Evolutionary conservation across 2,113 vertebrate species (phyloP).

Genomic region (Larimichthys polyactis): DNA sequence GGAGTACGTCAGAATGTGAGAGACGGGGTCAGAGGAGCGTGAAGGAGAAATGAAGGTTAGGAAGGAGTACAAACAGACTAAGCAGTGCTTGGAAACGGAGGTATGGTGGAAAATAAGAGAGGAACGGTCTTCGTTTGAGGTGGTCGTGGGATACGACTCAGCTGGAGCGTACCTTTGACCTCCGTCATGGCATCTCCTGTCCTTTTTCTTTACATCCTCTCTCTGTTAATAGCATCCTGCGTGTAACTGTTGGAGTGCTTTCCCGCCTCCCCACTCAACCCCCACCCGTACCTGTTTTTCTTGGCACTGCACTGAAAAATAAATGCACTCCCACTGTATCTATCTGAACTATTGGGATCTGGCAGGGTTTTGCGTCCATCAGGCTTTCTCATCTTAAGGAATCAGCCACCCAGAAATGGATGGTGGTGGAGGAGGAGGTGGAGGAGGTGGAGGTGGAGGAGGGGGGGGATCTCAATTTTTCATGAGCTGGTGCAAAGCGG

Average conservation of each 20-base stretch:
- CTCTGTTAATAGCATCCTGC: conserved; percentile 49
- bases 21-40: conserved; percentile 44
- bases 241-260: conserved; percentile 70
- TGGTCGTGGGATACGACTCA: conserved; percentile 6
- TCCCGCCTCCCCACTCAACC: conserved; percentile 43
- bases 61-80: conserved; percentile 7
- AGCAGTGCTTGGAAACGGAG: background rate
- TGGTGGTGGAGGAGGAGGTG: conserved; percentile 35
- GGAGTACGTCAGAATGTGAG: conserved; percentile 32
- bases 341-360: conserved; percentile 60
- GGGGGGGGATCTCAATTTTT: conserved; percentile 81
- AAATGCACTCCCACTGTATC: conserved; percentile 71
- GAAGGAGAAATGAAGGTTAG: conserved; percentile 65
- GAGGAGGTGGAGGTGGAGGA: conserved; percentile 19
- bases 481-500: conserved; percentile 69
- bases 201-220: conserved; percentile 19
- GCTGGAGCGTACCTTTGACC: conserved; percentile 43
- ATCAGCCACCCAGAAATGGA: conserved; percentile 77
- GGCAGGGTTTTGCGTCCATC: conserved; percentile 60
- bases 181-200: conserved; percentile 28
- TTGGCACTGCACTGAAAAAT: conserved; percentile 73
- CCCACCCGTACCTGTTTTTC: conserved; percentile 51
- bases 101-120: background rate
- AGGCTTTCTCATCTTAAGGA: conserved; percentile 74
- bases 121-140: background rate